A percentile compares a stretch with the other conserved stretches of the same genome.
phyloP scores from a whole-genome alignment of 2,113 vertebrate genomes.

The Cranoglanis bouderius region DNA sequence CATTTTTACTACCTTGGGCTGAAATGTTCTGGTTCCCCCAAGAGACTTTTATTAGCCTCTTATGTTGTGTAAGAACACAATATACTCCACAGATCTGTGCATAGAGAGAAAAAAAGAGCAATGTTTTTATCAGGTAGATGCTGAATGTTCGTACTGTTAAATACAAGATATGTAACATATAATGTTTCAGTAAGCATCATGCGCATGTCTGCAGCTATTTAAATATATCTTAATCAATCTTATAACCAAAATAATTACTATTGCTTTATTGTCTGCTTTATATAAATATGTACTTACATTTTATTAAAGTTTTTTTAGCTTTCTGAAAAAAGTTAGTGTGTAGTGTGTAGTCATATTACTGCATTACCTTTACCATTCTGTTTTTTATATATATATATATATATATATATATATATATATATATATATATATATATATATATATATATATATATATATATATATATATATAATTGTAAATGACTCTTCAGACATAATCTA shows the following conservation, averaged over 20 bases:
- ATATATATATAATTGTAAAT: background rate
- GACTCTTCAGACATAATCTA: background rate
- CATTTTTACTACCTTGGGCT: constrained; percentile 68
- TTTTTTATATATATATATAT: background rate
- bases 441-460: background rate
- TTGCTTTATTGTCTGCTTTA: background rate
- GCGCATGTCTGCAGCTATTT: background rate
- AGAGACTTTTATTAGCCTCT: constrained; percentile 68
- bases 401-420: too few species aligned
- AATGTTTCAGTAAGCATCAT: background rate
- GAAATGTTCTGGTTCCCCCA: constrained; percentile 67
- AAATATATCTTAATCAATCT: background rate
- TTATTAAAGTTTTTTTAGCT: background rate
- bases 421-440: background rate
- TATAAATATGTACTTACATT: background rate
- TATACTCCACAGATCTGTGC: constrained; percentile 62
- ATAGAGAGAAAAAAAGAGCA: constrained; percentile 39
- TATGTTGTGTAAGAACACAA: constrained; percentile 65
- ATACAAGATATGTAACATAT: constrained; percentile 16
- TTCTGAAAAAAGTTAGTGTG: background rate
- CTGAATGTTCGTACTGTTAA: constrained; percentile 53
- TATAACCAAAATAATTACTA: background rate
- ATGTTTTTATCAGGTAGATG: constrained; percentile 13
- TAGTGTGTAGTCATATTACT: background rate
- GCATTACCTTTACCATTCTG: background rate